phyloP scores from a whole-genome alignment of 2,113 vertebrate species.

The Ciconia maguari region DNA sequence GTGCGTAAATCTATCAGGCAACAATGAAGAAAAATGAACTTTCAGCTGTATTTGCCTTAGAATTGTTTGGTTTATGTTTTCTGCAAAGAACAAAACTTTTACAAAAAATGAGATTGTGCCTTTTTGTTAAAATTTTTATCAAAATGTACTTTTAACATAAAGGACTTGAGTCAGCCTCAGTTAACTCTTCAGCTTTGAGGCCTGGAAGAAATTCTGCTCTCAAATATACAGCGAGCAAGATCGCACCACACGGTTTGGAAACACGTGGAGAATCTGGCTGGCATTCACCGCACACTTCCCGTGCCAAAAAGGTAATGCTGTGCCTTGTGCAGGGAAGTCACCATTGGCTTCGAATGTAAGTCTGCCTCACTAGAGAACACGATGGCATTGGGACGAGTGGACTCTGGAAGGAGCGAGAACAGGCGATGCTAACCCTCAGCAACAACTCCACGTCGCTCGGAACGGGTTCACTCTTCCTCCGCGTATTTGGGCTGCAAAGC shows the following conservation, averaged over 20 bases:
- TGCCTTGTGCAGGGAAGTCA: fast-evolving
- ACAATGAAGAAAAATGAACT: not conserved
- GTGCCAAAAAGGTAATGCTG: fast-evolving
- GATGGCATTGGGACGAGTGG: fast-evolving
- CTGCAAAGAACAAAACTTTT: not conserved
- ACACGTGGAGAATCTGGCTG: fast-evolving
- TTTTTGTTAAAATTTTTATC: no score
- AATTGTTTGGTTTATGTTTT: not conserved
- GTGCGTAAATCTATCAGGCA: not conserved
- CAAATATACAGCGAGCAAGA: fast-evolving
- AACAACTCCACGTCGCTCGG: fast-evolving
- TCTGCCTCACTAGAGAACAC: fast-evolving
- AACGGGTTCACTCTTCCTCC: fast-evolving
- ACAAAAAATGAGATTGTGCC: no score
- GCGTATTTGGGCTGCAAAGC: not conserved
- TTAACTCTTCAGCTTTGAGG: not conserved
- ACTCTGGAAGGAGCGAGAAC: fast-evolving
- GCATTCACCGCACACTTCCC: fast-evolving
- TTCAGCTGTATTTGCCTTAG: not conserved
- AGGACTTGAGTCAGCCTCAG: no score
- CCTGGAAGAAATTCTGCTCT: not conserved
- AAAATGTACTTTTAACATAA: no score
- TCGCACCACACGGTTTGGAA: fast-evolving
- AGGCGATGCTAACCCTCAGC: fast-evolving
- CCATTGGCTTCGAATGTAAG: fast-evolving